Evolutionary conservation across 2,113 vertebrate genomes (phyloP), one percentile per base, ranked within the genome.

Genomic region (Calonectris borealis): DNA sequence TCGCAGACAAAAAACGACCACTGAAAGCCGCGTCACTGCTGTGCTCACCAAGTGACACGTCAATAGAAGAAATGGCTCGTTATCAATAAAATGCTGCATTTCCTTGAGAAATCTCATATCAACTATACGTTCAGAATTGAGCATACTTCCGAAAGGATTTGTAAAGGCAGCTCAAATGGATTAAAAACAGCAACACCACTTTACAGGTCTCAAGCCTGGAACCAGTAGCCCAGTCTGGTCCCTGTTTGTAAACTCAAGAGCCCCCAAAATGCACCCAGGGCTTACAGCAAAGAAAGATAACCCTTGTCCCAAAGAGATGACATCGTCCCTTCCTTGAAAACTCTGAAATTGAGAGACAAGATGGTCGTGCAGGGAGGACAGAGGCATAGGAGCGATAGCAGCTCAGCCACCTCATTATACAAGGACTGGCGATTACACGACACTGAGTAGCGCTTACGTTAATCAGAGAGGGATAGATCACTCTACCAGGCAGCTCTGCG

Each of bases 251-350:
- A 84, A 10, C 13, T 18, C 72, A 58, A 42, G 18, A 83, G 18
- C 3, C 10, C 6, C 6, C n/a, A 17, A 9, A 42, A 72, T 1
- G 2, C 1, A 10, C 15, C n/a, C 19, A 22, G 4, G 31, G 22
- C 36, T 61, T 91, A 36, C 24, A 79, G 15, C 34, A 36, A 10
- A 60, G 14, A 52, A 38, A 66, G 13, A 52, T 2, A 84, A 60
- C 16, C 31, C 17, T 31, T 21, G 25, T 55, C 17, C 7, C 60
- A 60, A n/a, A 32, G 8, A 62, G 7, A 24, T 5, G 36, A 69
- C 8, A 32, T 2, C 6, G 22, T 25, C 7, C 62, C 24, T 62
- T 58, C 26, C 72, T 70, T 55, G 42, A 68, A 52, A 82, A 71
- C 11, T 29, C 19, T 44, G 24, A 81, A 75, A 85, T 60, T 31